Evolutionary conservation across 2,888 invertebrate genomes (phyloP), one percentile per base, ranked within the genome.

Genomic region (Trichopoda pennipes): DNA sequence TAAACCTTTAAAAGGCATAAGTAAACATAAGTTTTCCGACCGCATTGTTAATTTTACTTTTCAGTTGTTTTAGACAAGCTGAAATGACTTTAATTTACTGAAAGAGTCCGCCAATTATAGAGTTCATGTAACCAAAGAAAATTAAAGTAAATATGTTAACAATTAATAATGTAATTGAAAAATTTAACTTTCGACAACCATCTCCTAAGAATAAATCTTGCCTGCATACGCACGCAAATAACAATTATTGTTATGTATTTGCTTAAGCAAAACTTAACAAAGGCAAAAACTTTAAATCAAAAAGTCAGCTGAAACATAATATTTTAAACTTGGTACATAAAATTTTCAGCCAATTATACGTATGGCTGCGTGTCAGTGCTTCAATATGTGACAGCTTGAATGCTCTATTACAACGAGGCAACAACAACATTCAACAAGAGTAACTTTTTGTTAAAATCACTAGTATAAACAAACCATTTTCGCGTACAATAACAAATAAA

Each of bases 201-300:
- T 14, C 10, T 38, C 47, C 47, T 28, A 6, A 6, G 7, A 28
- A 47, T n/a, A 2, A 32, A 38, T n/a, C 7, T 53, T 9, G 8
- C n/a, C 60, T 9, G 8, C n/a, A 68, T 14, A 38, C 19, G 21
- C 17, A 19, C 28, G 21, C 17, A 19, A 19, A 47, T 6, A 51
- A 28, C 21, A 16, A 16, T 1, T 35, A 55, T 47, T 47, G 0
- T 4, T 23, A 8, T 35, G 8, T 7, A 4, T 6, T 28, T 28
- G 2, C 6, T 28, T 28, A 10, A 55, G 7, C 16, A 55, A 19
- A 44, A 19, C 35, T 68, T 55, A 73, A 55, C 55, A 21, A n/a
- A n/a, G n/a, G n/a, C n/a, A n/a, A 64, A 51, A 72, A 66, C 58
- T 70, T 70, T 44, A 80, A 80, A 70, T 64, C 80, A 80, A 55